Base-by-base conservation (phyloP, 30 jellyfish, hydroid and myxozoan genomes). In the Rhopilema esculentum region DNA sequence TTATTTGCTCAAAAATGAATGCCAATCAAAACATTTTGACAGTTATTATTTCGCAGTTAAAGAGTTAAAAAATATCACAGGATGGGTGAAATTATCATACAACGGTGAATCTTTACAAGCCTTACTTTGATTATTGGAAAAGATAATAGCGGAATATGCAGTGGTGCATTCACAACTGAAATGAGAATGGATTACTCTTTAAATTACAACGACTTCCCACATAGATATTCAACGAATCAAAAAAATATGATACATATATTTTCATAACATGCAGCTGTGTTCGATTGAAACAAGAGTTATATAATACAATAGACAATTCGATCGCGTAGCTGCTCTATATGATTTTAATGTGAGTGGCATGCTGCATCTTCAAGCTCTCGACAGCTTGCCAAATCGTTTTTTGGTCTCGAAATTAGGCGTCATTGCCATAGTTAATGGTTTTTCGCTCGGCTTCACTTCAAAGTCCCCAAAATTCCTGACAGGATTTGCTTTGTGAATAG, bases 331-430 rank as follows among this genome's bases (percentile, higher is more conserved):
- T 2, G 57, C 57, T n/a, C 57, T 2, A 40, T 2, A 40, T 12
- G 12, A 40, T 40, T 40, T 40, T 12, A 40, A 2, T 6, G 57
- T 2, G 12, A 40, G 57, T 6, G 6, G 57, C 6, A 40, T 2
- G 57, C 57, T 40, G 57, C 57, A 6, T 40, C 31, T 27, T 71
- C 77, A 83, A 1, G 49, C 68, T 19, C 94, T 66, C 6, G 88
- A 74, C 66, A 73, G 28, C 50, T 61, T 73, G 25, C 94, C 88
- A 74, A 85, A 85, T 66, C 99, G 68, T 61, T 79, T 89, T 27
- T 89, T 85, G 50, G 96, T 80, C 77, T 85, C 97, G 62, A 94
- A 94, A 66, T 94, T 85, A 18, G 99, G 99, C 16, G 97, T 94
- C 49, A 71, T 91, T 16, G 99, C 97, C 74, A 75, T 40, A 16